Conservation (phyloP, 2,113 vertebrate species). For the Rutilus rutilus region DNA sequence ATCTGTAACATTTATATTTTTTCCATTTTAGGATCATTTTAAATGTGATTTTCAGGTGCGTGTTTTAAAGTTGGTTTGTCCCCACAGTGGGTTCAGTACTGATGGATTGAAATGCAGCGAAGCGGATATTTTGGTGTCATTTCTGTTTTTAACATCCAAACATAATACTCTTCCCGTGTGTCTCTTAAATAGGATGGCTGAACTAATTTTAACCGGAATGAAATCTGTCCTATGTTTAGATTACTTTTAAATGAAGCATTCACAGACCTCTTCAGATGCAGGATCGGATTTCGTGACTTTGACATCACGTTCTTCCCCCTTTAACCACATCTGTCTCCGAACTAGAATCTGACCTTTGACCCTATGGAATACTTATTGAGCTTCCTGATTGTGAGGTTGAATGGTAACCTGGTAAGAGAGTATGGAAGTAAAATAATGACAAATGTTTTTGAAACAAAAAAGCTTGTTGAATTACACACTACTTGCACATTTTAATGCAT, state of each 20-base stretch:
- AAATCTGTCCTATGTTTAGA: not conserved
- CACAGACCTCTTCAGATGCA: not conserved
- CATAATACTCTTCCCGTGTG: conserved; percentile 10
- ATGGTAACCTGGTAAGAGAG: conserved; percentile 19
- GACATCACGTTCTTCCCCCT: not conserved
- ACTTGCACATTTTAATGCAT: no score
- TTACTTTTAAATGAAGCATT: not conserved
- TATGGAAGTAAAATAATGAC: no score
- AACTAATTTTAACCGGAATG: not conserved
- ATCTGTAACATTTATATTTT: not conserved
- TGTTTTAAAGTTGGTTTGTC: not conserved
- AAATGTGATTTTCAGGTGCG: not conserved
- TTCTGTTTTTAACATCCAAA: conserved; percentile 1
- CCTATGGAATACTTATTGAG: conserved; percentile 23
- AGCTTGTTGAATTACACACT: no score
- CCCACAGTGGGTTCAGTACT: not conserved
- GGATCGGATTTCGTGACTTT: conserved; percentile 16
- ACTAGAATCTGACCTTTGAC: conserved; percentile 39
- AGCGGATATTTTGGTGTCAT: conserved; percentile 23
- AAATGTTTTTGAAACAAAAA: no score
- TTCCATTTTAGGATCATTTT: not conserved
- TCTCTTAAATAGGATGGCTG: not conserved
- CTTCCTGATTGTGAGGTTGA: not conserved
- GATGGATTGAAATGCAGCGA: not conserved
- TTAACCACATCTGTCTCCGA: conserved; percentile 34